phyloP scores from a whole-genome alignment of 1,140 invertebrate genomes.

The Hycleus phaleratus region DNA sequence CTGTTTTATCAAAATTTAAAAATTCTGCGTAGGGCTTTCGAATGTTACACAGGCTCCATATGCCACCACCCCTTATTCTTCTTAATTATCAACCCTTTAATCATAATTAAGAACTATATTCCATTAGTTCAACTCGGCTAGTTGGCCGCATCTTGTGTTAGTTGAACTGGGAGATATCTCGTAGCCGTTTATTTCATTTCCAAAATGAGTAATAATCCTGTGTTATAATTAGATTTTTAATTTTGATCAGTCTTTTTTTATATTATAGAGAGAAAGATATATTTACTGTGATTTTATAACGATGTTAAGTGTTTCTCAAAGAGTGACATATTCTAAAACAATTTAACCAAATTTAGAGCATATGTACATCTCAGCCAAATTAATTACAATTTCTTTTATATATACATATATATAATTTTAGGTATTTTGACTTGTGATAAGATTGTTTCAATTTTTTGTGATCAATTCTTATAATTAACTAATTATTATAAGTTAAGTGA shows the following conservation, averaged over 20 bases:
- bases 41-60: slow-evolving; percentile 14
- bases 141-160: slow-evolving; percentile 25
- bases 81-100: slow-evolving; percentile 9
- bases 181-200: slow-evolving; percentile 23
- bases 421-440: no score
- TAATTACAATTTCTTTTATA: no score
- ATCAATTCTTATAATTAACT: no score
- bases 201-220: slow-evolving; percentile 25
- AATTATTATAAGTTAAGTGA: no score
- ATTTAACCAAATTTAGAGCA: no score
- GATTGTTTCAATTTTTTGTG: no score
- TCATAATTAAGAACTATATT: slow-evolving; percentile 22
- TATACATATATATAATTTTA: no score
- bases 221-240: slow-evolving; percentile 15
- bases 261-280: slow-evolving; percentile 6
- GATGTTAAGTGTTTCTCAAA: slow-evolving; percentile 28
- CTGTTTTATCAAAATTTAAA: neutral
- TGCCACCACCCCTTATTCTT: slow-evolving; percentile 1
- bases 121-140: slow-evolving; percentile 29
- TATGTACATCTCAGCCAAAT: no score
- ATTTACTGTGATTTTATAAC: slow-evolving; percentile 36
- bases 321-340: slow-evolving; percentile 7
- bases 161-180: slow-evolving; percentile 37
- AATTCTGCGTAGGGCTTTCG: slow-evolving; percentile 11
- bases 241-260: slow-evolving; percentile 23